These are phyloP conservation scores for Drosophila carrolli DNA, from an alignment of 1,140 invertebrate species.

Conservation along the genomic window DNA sequence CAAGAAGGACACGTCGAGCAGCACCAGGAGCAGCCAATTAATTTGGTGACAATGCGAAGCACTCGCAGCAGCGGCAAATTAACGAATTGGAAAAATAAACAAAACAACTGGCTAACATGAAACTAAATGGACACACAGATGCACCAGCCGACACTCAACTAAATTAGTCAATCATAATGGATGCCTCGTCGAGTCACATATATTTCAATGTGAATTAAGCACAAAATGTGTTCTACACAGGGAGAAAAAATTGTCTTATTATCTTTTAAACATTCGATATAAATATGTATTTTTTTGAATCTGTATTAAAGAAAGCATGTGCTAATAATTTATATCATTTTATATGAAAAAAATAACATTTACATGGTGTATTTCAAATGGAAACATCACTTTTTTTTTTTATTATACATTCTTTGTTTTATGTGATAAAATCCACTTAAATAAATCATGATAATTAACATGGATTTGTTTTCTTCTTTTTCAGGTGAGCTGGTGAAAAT, in stretches of 20 bases:
- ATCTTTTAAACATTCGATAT: too few species aligned
- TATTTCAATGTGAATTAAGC: slow-evolving; percentile 8
- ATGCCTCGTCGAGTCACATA: neutral
- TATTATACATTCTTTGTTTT: too few species aligned
- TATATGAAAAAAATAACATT: too few species aligned
- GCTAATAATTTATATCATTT: too few species aligned
- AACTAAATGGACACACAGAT: slow-evolving; percentile 13
- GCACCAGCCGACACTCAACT: slow-evolving; percentile 16
- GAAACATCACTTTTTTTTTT: too few species aligned
- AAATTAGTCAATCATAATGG: slow-evolving; percentile 33
- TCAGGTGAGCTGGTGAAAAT: slow-evolving; percentile 10
- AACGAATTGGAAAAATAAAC: slow-evolving; percentile 34
- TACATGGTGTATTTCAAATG: too few species aligned
- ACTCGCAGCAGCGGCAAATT: slow-evolving; percentile 18
- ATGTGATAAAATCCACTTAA: too few species aligned
- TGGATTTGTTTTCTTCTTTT: neutral
- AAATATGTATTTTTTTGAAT: too few species aligned
- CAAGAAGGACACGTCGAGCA: slow-evolving; percentile 1
- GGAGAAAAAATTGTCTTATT: neutral
- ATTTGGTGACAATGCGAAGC: slow-evolving; percentile 40
- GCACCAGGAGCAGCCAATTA: slow-evolving; percentile 39
- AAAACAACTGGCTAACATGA: slow-evolving; percentile 36
- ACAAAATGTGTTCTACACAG: neutral
- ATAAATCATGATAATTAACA: neutral
- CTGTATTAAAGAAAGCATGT: too few species aligned